A percentile compares a stretch with the other conserved stretches of the same genome.
Conservation (phyloP, 1,140 invertebrate genomes). For the Zaprionus vittiger region DNA sequence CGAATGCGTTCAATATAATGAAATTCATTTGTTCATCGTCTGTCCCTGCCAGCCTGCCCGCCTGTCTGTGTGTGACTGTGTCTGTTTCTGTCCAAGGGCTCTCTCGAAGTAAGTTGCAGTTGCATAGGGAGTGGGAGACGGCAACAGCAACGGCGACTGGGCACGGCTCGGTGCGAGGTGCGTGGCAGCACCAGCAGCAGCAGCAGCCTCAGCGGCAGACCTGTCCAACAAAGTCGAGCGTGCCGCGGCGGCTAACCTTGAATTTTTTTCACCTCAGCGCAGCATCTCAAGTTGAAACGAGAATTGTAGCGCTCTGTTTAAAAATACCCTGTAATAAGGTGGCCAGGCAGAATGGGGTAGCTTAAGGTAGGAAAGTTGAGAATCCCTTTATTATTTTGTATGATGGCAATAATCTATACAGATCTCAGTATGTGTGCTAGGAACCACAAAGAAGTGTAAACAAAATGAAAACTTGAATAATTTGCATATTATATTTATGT, state of each 20-base stretch:
- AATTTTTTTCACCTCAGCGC: constrained; percentile 52
- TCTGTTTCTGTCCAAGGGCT: not conserved
- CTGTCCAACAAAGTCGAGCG: constrained; percentile 54
- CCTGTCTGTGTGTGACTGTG: not conserved
- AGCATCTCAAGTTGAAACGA: constrained; percentile 73
- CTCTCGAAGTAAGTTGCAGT: constrained; percentile 2
- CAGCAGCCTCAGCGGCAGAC: constrained; percentile 3
- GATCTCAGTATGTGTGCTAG: too few species aligned
- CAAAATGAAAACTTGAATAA: too few species aligned
- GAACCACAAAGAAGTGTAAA: too few species aligned
- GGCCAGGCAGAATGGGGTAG: not conserved
- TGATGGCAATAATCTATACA: too few species aligned
- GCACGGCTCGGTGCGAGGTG: constrained; percentile 36
- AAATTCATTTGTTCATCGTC: constrained; percentile 76
- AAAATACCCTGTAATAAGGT: constrained; percentile 15
- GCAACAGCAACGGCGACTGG: constrained; percentile 17
- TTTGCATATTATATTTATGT: too few species aligned
- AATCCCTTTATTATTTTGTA: too few species aligned
- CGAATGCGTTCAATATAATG: constrained; percentile 82
- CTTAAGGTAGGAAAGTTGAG: not conserved
- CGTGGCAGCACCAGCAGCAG: constrained; percentile 25
- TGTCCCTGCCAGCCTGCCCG: constrained; percentile 7
- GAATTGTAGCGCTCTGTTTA: constrained; percentile 57
- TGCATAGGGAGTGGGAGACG: constrained; percentile 3
- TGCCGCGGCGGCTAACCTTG: constrained; percentile 73